Conservation (phyloP, 2,113 vertebrate species). For the Deroptyus accipitrinus region DNA sequence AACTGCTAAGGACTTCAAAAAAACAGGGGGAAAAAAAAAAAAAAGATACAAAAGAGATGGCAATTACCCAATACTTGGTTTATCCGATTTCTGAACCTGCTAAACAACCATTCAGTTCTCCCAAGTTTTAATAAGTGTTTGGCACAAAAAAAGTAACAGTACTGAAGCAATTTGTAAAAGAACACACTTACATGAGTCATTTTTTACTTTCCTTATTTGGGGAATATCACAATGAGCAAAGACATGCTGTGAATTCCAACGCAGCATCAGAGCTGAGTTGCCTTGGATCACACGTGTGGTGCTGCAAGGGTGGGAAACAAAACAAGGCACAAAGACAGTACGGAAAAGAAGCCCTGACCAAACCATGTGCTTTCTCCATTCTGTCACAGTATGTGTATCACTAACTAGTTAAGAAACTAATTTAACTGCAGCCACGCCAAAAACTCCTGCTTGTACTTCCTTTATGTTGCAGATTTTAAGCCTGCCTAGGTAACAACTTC, state of each 20-base stretch:
- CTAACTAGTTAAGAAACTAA: neutral
- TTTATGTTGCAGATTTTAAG: neutral
- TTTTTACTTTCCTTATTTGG: neutral
- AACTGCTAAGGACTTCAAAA: neutral
- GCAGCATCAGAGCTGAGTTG: neutral
- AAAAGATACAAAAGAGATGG: neutral
- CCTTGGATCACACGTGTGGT: neutral
- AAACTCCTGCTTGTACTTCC: neutral
- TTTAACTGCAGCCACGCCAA: neutral
- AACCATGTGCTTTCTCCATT: neutral
- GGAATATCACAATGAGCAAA: neutral
- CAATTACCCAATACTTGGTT: neutral
- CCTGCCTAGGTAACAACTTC: neutral
- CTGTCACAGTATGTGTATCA: neutral
- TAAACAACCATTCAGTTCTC: neutral
- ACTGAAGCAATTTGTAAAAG: neutral
- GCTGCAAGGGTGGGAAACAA: accelerated
- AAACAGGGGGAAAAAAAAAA: neutral
- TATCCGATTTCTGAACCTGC: neutral
- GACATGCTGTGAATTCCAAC: neutral
- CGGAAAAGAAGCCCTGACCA: neutral
- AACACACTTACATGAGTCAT: neutral
- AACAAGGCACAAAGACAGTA: neutral
- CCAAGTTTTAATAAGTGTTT: neutral
- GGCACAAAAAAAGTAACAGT: neutral